These are phyloP conservation scores for Cephus pygmeus DNA, from an alignment of 2,888 invertebrate genomes.

Conservation along the genomic window DNA sequence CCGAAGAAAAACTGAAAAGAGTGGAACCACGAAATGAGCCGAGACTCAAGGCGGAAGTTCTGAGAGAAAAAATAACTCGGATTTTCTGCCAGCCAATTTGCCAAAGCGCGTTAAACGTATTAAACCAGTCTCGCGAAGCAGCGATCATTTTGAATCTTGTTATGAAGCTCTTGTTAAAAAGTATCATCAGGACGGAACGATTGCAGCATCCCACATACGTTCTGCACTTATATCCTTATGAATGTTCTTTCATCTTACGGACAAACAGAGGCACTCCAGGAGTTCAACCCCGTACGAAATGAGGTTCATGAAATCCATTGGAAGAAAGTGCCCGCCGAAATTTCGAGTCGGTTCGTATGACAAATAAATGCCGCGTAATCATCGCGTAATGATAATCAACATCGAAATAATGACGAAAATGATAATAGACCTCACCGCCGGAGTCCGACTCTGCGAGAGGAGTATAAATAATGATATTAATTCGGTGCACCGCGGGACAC, in stretches of 20 bases:
- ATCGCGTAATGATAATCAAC: slow-evolving; percentile 41
- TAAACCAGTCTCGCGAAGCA: neutral
- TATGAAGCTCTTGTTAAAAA: neutral
- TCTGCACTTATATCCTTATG: neutral
- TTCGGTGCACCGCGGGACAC: slow-evolving; percentile 39
- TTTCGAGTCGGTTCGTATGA: slow-evolving; percentile 10
- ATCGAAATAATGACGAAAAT: slow-evolving; percentile 38
- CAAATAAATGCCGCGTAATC: slow-evolving; percentile 33
- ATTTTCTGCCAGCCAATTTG: neutral
- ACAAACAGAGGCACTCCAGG: slow-evolving; percentile 29
- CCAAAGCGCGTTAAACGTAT: neutral
- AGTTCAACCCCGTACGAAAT: slow-evolving; percentile 23
- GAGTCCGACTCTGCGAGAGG: slow-evolving; percentile 20
- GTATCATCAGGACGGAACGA: neutral
- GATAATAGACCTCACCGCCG: slow-evolving; percentile 31
- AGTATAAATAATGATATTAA: slow-evolving; percentile 46
- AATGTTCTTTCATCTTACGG: slow-evolving; percentile 30
- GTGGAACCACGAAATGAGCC: slow-evolving; percentile 2
- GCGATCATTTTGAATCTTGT: neutral
- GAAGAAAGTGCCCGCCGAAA: slow-evolving; percentile 9
- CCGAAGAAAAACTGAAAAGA: slow-evolving; percentile 2
- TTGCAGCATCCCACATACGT: neutral
- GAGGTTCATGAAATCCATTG: slow-evolving; percentile 10
- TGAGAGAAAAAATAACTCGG: neutral
- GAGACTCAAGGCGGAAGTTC: neutral